phyloP scores from a whole-genome alignment of 2,797 vertebrate species.

The Morus bassanus region DNA sequence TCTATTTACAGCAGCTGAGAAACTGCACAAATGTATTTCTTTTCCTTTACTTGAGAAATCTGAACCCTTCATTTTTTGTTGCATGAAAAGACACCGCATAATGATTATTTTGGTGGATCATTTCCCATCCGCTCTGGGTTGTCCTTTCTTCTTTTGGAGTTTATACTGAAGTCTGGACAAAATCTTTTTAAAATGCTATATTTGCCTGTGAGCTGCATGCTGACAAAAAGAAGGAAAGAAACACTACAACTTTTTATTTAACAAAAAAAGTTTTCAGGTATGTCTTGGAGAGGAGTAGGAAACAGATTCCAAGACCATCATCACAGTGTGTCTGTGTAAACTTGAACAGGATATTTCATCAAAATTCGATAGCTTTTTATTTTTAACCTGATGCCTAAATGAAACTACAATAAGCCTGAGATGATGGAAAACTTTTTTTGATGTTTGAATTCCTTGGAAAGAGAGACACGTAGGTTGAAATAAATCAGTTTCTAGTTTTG shows the following conservation, averaged over 20 bases:
- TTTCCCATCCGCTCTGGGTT: background rate
- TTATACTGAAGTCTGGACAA: conserved; percentile 27
- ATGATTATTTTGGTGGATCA: conserved; percentile 46
- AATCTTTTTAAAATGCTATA: conserved; percentile 21
- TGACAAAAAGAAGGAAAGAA: background rate
- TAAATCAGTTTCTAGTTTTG: background rate
- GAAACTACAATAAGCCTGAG: background rate
- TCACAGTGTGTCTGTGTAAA: background rate
- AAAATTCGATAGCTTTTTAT: background rate
- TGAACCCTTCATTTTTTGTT: conserved; percentile 28
- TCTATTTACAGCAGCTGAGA: conserved; percentile 40
- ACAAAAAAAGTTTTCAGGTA: background rate
- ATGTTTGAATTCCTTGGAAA: background rate
- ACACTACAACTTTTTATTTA: background rate
- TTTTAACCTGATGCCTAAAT: conserved; percentile 41
- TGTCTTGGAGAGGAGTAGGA: background rate
- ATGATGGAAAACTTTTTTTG: background rate
- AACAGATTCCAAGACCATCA: background rate
- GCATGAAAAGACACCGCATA: conserved; percentile 42
- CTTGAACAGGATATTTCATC: background rate
- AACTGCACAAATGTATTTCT: conserved; percentile 15
- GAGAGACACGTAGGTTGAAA: background rate
- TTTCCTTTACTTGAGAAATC: conserved; percentile 29
- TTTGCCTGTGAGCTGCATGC: conserved; percentile 33
- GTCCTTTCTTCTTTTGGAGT: conserved; percentile 14